Conservation (phyloP, 2,888 invertebrate genomes). For the Cistogaster globosa region DNA sequence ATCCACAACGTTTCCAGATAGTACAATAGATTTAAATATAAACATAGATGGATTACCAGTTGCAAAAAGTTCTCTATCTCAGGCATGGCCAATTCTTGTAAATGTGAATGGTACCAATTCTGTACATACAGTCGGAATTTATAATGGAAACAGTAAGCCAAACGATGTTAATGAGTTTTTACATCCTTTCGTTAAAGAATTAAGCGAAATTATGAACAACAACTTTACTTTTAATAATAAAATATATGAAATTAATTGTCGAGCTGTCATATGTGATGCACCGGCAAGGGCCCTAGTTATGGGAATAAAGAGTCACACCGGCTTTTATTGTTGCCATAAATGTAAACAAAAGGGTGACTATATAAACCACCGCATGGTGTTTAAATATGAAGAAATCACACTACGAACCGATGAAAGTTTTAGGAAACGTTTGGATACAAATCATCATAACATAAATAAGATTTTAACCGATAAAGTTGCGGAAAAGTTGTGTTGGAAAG, state of each 20-base stretch:
- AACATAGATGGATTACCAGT: constrained; percentile 69
- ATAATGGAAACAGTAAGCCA: no score
- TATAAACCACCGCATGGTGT: constrained; percentile 55
- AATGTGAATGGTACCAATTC: constrained; percentile 30
- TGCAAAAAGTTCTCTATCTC: constrained; percentile 57
- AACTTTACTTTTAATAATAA: constrained; percentile 33
- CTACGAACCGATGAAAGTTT: constrained; percentile 39
- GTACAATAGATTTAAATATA: constrained; percentile 42
- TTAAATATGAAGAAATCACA: constrained; percentile 44
- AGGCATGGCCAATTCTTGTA: constrained; percentile 52
- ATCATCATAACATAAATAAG: constrained; percentile 59
- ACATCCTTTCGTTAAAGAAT: constrained; percentile 40
- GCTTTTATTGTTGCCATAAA: constrained; percentile 50
- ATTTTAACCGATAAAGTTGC: no score
- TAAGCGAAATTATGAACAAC: constrained; percentile 39
- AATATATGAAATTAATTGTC: constrained; percentile 41
- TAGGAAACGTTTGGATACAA: constrained; percentile 39
- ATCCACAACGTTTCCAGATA: no score
- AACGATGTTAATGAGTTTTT: constrained; percentile 35
- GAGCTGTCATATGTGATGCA: constrained; percentile 37
- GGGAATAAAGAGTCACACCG: constrained; percentile 54
- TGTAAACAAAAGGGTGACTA: constrained; percentile 51
- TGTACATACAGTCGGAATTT: no score
- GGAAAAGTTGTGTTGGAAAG: no score
- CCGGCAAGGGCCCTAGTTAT: constrained; percentile 37